Percentiles rank a stretch among this genome's conserved stretches.
phyloP scores from a whole-genome alignment of 2,797 vertebrate species.

The Chromobotia macracanthus region DNA sequence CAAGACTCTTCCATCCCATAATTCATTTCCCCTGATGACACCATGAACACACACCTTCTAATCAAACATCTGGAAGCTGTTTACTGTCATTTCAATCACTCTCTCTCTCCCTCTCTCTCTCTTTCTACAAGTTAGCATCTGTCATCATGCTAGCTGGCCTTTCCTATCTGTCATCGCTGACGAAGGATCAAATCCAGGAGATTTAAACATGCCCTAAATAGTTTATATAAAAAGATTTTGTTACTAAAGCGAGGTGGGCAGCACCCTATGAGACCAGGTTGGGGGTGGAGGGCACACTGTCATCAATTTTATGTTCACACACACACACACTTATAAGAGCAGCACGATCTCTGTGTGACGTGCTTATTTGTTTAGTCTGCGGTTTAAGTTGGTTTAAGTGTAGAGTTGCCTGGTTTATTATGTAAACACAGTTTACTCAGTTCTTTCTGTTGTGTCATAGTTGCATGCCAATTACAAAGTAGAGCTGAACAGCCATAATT shows the following conservation, averaged over 20 bases:
- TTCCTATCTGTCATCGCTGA: slow-evolving; percentile 68
- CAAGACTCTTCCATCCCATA: slow-evolving; percentile 46
- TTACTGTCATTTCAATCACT: slow-evolving; percentile 62
- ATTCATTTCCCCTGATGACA: slow-evolving; percentile 63
- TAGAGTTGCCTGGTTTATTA: slow-evolving; percentile 22
- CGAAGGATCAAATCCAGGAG: slow-evolving; percentile 65
- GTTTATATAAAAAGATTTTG: slow-evolving; percentile 75
- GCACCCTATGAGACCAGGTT: slow-evolving; percentile 45
- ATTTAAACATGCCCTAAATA: slow-evolving; percentile 74
- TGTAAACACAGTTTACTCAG: slow-evolving; percentile 11
- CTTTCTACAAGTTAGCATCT: slow-evolving; percentile 63
- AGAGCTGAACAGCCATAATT: slow-evolving; percentile 32
- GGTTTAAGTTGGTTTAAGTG: slow-evolving; percentile 1
- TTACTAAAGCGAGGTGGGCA: slow-evolving; percentile 68
- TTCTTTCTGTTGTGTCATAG: slow-evolving; percentile 17
- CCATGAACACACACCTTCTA: slow-evolving; percentile 68
- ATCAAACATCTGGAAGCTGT: slow-evolving; percentile 78
- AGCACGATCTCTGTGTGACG: slow-evolving; percentile 2
- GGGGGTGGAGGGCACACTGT: neutral
- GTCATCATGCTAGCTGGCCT: slow-evolving; percentile 66
- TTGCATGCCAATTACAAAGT: slow-evolving; percentile 32
- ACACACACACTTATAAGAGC: slow-evolving; percentile 15
- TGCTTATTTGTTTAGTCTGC: slow-evolving; percentile 44
- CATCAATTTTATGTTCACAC: slow-evolving; percentile 22
- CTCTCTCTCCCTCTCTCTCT: slow-evolving; percentile 42